Percentiles rank a stretch among this genome's conserved stretches.
These are phyloP conservation scores for Epinotia demarniana DNA, from an alignment of 2,888 invertebrate genomes.

Conservation along the genomic window DNA sequence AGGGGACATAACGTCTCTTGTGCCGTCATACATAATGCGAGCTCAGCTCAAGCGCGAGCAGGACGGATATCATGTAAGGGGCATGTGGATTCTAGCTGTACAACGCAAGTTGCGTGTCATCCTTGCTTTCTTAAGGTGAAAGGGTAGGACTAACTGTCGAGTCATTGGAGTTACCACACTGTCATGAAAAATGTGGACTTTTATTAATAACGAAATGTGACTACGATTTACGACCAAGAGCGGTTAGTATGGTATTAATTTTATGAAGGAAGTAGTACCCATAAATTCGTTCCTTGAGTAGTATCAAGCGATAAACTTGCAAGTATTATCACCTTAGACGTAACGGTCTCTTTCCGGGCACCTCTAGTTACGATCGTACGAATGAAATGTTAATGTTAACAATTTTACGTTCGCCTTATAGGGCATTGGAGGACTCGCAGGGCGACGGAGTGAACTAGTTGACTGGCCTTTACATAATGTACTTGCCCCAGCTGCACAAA, in stretches of 20 bases:
- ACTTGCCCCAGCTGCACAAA: neutral
- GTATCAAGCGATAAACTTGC: slow-evolving; percentile 32
- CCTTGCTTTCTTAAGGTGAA: slow-evolving; percentile 17
- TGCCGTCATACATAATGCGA: slow-evolving; percentile 52
- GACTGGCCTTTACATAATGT: neutral
- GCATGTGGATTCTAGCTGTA: slow-evolving; percentile 43
- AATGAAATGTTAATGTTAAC: neutral
- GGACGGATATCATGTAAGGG: slow-evolving; percentile 57
- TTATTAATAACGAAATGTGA: neutral
- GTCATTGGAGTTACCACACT: slow-evolving; percentile 1
- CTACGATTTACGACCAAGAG: neutral
- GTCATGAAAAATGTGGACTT: neutral
- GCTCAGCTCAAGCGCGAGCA: slow-evolving; percentile 51
- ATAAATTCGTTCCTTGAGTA: slow-evolving; percentile 36
- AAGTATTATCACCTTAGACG: slow-evolving; percentile 41
- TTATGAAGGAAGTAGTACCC: slow-evolving; percentile 26
- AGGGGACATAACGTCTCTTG: slow-evolving; percentile 51
- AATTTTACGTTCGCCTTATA: neutral
- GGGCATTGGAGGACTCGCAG: neutral
- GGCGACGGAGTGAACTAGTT: neutral
- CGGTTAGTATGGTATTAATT: slow-evolving; percentile 13
- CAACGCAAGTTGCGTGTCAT: slow-evolving; percentile 31
- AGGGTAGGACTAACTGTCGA: slow-evolving; percentile 1
- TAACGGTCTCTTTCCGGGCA: slow-evolving; percentile 35
- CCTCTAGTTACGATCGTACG: slow-evolving; percentile 32